phyloP scores from a whole-genome alignment of 2,113 vertebrate species.

The Mus musculus region DNA sequence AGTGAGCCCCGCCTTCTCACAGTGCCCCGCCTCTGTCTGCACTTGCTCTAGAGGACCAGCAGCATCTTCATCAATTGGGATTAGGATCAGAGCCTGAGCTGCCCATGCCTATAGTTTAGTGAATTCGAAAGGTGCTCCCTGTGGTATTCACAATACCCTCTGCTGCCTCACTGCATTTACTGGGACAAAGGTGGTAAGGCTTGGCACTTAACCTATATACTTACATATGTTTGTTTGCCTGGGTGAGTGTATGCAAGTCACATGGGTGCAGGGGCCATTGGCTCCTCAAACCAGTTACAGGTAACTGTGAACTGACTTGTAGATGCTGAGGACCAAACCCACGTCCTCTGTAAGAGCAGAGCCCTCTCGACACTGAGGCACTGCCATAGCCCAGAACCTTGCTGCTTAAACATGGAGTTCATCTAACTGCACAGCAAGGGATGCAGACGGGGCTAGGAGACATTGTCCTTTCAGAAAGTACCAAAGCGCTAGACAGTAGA shows the following conservation, averaged over 20 bases:
- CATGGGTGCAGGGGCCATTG: background rate
- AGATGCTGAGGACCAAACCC: background rate
- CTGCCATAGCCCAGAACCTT: background rate
- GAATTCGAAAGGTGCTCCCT: background rate
- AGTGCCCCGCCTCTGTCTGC: background rate
- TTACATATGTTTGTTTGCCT: background rate
- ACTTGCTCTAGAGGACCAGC: background rate
- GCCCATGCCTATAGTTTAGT: background rate
- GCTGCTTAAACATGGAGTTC: background rate
- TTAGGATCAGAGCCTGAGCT: background rate
- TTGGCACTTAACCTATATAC: background rate
- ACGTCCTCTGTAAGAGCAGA: background rate
- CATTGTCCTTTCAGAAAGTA: background rate
- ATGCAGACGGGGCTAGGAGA: background rate
- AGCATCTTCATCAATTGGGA: background rate
- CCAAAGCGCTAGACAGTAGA: background rate
- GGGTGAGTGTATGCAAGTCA: background rate
- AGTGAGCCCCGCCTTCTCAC: constrained; percentile 73
- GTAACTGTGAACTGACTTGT: background rate
- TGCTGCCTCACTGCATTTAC: background rate
- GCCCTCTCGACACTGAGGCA: background rate
- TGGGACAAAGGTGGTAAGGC: background rate
- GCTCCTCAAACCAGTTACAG: background rate
- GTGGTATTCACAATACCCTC: background rate
- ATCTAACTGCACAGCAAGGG: background rate